Percentiles rank a stretch among this genome's conserved stretches.
Evolutionary conservation across 2,888 invertebrate species (phyloP).

Genomic region (Caradrina clavipalpis): DNA sequence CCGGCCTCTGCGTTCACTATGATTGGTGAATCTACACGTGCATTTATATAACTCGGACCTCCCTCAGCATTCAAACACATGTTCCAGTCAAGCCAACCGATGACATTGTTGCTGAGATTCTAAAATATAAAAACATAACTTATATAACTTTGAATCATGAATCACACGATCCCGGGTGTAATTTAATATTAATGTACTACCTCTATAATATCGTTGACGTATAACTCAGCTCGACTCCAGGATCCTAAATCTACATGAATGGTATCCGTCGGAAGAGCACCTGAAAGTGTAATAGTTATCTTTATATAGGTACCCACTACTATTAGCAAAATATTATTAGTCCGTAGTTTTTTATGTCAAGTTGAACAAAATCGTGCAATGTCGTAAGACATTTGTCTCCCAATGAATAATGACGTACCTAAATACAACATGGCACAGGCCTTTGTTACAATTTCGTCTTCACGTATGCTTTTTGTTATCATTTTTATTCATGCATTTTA

Average conservation of each 20-base stretch:
- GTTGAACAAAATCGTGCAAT: too few relatives aligned
- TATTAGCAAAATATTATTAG: too few relatives aligned
- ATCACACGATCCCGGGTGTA: too few relatives aligned
- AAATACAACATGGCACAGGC: too few relatives aligned
- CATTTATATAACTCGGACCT: constrained; percentile 43
- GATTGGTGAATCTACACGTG: constrained; percentile 38
- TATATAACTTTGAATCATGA: not conserved
- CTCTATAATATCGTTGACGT: constrained; percentile 92
- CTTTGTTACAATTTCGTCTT: too few relatives aligned
- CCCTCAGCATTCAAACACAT: constrained; percentile 42
- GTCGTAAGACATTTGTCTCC: too few relatives aligned
- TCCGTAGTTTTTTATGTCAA: too few relatives aligned
- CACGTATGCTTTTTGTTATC: too few relatives aligned
- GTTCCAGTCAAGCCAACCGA: constrained; percentile 57
- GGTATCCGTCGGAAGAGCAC: constrained; percentile 78
- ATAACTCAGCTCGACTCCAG: constrained; percentile 93
- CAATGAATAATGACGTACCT: too few relatives aligned
- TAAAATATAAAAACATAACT: constrained; percentile 3
- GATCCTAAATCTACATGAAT: constrained; percentile 82
- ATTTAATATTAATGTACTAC: constrained; percentile 74
- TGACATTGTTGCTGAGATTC: constrained; percentile 47
- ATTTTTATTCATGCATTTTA: too few relatives aligned
- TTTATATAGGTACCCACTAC: not conserved
- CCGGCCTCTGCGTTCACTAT: constrained; percentile 30
- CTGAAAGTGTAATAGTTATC: constrained; percentile 79